Evolutionary conservation across 2,113 vertebrate species (phyloP).

Genomic region (Oncorhynchus clarkii): DNA sequence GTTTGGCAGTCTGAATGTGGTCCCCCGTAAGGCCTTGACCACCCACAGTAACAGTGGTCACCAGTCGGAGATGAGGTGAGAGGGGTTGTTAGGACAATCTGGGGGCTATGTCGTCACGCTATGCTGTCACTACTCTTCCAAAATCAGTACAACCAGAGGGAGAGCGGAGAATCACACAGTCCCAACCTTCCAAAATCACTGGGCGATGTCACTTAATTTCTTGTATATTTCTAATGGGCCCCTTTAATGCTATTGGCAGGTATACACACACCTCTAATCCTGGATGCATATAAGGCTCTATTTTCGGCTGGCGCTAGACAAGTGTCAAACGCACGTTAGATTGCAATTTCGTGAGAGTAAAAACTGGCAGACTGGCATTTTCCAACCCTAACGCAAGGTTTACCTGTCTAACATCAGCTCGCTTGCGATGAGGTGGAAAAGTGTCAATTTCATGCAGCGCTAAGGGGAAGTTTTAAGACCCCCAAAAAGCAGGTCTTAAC

Average conservation of each 20-base stretch:
- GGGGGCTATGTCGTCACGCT: neutral
- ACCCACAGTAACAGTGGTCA: slow-evolving; percentile 31
- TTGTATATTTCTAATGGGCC: neutral
- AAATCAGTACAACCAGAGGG: slow-evolving; percentile 38
- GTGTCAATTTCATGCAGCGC: too few species aligned
- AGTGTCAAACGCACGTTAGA: too few species aligned
- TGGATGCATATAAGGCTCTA: slow-evolving; percentile 3
- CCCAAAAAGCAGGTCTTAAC: too few species aligned
- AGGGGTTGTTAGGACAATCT: neutral
- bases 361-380: too few species aligned
- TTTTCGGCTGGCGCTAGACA: too few species aligned
- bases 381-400: too few species aligned
- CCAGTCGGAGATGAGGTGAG: slow-evolving; percentile 38
- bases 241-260: slow-evolving; percentile 13
- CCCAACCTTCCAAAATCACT: slow-evolving; percentile 36
- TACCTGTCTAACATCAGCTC: too few species aligned
- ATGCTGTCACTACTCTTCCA: slow-evolving; percentile 23
- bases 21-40: slow-evolving; percentile 31
- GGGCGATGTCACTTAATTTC: slow-evolving; percentile 1
- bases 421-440: too few species aligned
- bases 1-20: slow-evolving; percentile 66
- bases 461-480: too few species aligned
- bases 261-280: slow-evolving; percentile 3
- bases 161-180: slow-evolving; percentile 22
- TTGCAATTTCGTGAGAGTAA: too few species aligned